Evolutionary conservation across 2,797 vertebrate species (phyloP), one percentile per base, ranked within the genome.

Genomic region (Micromesistius poutassou): DNA sequence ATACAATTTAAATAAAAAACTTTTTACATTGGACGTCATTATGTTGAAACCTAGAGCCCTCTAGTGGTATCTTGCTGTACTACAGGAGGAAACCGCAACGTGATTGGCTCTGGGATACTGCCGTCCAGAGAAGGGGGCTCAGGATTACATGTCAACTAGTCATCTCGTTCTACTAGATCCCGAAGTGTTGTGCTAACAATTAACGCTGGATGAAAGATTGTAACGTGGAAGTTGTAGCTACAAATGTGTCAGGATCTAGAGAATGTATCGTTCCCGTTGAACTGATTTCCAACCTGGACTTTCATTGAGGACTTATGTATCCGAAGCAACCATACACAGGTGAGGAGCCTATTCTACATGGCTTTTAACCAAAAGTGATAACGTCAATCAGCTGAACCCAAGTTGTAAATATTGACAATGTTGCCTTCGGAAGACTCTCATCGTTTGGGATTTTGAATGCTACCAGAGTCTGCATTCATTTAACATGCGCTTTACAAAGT

Each of bases 351-450:
- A 19, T 8, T 8, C 46, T 22, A 8, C 22, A 62, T 62, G 55
- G 46, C 46, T 22, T 12, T 5, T 50, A 19, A 22, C 55, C 55
- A 7, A 25, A 62, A 25, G 55, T 25, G 22, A 68, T 68, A 10
- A 68, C 62, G 62, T 28, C 55, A n/a, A 9, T 22, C 55, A 62
- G 2, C 55, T 62, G 4, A 22, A 25, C 22, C 22, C 62, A 28
- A 28, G 62, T n/a, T 68, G 62, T 68, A 68, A 68, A 68, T 30
- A 68, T 68, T 68, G 25, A 68, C 62, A 68, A 28, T 68, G 25
- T 25, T 68, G 62, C 9, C 25, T 12, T 28, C 62, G 62, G 6
- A 62, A 62, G 55, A 62, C 50, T 22, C 46, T 19, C 46, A 22
- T 55, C 3, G 46, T 55, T 22, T 55, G 19, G 42, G 12, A 14